Evolutionary conservation across 2,888 invertebrate genomes (phyloP).

Genomic region (Campaea margaritaria): DNA sequence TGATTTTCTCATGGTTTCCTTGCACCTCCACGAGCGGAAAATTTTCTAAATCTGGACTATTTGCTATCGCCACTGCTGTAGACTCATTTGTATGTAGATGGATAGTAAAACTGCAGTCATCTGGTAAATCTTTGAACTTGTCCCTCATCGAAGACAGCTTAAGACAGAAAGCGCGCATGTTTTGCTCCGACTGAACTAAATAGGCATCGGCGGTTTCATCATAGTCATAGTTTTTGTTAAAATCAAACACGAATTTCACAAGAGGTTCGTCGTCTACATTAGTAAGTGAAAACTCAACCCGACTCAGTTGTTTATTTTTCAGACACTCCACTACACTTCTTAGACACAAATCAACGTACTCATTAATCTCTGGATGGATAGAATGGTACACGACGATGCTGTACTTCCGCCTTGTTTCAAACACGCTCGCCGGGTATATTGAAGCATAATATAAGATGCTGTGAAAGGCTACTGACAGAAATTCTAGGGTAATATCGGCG

Average conservation of each 20-base stretch:
- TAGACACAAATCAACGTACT: conserved; percentile 85
- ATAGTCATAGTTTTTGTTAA: conserved; percentile 55
- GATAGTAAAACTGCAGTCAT: conserved; percentile 86
- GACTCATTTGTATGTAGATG: conserved; percentile 86
- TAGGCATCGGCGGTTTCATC: conserved; percentile 84
- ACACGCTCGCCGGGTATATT: conserved; percentile 87
- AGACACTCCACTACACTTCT: conserved; percentile 80
- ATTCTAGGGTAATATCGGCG: conserved; percentile 86
- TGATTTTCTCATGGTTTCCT: conserved; percentile 49
- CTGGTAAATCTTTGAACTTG: conserved; percentile 79
- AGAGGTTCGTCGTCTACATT: conserved; percentile 57
- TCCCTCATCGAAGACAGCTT: conserved; percentile 79
- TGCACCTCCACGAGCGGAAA: conserved; percentile 73
- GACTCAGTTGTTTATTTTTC: conserved; percentile 76
- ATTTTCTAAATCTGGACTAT: conserved; percentile 79
- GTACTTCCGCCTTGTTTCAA: conserved; percentile 87
- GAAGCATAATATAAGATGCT: conserved; percentile 85
- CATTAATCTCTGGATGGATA: conserved; percentile 87
- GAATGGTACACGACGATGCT: conserved; percentile 85
- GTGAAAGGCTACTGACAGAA: conserved; percentile 87
- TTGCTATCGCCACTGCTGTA: conserved; percentile 81
- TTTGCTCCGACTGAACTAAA: conserved; percentile 86
- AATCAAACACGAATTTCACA: conserved; percentile 70
- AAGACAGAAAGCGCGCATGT: conserved; percentile 86
- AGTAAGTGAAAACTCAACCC: conserved; percentile 81